phyloP scores from a whole-genome alignment of 2,888 invertebrate species.

The Drosophila birchii region DNA sequence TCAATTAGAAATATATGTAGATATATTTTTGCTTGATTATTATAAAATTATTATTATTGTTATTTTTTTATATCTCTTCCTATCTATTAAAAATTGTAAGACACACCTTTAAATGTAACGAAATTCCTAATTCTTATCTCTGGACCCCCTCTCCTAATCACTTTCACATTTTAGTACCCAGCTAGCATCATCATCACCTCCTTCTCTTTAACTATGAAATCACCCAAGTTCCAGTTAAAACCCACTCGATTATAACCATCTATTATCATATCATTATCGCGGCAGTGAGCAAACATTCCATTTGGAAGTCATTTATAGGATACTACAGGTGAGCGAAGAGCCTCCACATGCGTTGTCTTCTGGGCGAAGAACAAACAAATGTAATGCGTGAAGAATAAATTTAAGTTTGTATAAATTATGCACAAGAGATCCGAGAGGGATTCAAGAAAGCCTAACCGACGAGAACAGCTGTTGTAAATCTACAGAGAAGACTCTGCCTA shows the following conservation, averaged over 20 bases:
- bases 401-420: conserved; percentile 59
- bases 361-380: conserved; percentile 40
- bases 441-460: not conserved
- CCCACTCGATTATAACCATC: conserved; percentile 1
- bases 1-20: not conserved
- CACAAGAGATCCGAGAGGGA: conserved; percentile 3
- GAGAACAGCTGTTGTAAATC: conserved; percentile 56
- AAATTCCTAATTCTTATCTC: not conserved
- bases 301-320: conserved; percentile 19
- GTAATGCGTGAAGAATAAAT: conserved; percentile 74
- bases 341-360: conserved; percentile 1
- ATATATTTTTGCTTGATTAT: not conserved
- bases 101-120: not conserved
- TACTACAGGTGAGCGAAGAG: conserved; percentile 8
- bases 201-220: not conserved
- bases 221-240: conserved; percentile 13
- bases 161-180: not conserved
- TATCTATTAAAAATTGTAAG: not conserved
- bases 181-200: not conserved
- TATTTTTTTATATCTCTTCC: no score
- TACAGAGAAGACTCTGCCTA: conserved; percentile 42
- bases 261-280: conserved; percentile 11
- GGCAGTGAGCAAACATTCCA: conserved; percentile 2
- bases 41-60: no score
- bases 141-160: not conserved